Base-by-base conservation (phyloP, 2,888 invertebrate genomes). In the Spatulosminthurus flaviceps region DNA sequence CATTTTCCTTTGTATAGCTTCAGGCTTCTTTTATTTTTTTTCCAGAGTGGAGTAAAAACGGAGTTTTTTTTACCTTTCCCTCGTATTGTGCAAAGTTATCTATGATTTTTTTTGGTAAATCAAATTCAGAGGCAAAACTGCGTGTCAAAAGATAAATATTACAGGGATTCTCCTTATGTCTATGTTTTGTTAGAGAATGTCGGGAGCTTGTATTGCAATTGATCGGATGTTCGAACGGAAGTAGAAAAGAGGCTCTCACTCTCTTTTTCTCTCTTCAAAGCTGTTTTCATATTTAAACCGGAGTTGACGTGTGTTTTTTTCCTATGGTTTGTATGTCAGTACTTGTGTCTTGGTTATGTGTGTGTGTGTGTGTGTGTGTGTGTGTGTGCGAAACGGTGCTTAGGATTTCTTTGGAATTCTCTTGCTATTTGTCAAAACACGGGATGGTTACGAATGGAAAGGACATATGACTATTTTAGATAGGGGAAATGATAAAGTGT, bases 361-460 rank as follows among this genome's bases (percentile, higher is more conserved):
- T n/a, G n/a, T n/a, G n/a, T n/a, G n/a, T n/a, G n/a, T n/a, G n/a
- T n/a, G n/a, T n/a, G n/a, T n/a, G n/a, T 51, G 51, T 5, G 4
- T 24, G 11, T 13, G 9, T 64, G 64, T 64, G 24, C 11, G 64
- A 64, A 2, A 64, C 64, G 16, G 16, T 51, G 16, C 24, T 64
- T 2, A 16, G 16, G 7, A 22, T 11, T 64, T 64, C 26, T 26
- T 24, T 24, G 24, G 26, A 64, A 24, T 64, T 64, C 26, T 24
- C 24, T 64, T 64, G 22, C 22, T 64, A 24, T 64, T 64, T 64
- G 64, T 64, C 64, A 64, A 64, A 64, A 64, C 64, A 64, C 64
- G 64, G 64, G 64, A 64, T 64, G 64, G 64, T 22, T 64, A 64
- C 64, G 64, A 64, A 64, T 64, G 64, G 64, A 64, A 64, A n/a